These are phyloP conservation scores for Lasioglossum calceatum DNA, from an alignment of 2,888 invertebrate genomes.

Conservation along the genomic window DNA sequence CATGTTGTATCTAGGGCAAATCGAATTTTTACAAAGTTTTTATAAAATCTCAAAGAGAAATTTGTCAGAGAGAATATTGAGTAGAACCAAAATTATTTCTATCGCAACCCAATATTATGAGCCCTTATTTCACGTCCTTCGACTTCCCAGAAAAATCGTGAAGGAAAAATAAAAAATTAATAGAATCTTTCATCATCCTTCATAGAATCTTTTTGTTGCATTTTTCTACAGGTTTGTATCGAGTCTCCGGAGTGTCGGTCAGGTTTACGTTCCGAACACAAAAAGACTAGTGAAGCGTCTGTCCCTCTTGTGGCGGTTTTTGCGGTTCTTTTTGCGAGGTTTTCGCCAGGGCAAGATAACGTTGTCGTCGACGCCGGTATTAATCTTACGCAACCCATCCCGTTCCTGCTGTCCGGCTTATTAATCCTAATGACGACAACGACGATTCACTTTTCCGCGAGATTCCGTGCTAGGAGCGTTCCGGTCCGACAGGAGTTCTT, in stretches of 20 bases:
- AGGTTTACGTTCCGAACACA: conserved; percentile 9
- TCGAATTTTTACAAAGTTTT: no score
- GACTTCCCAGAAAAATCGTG: not conserved
- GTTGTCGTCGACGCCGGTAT: conserved; percentile 75
- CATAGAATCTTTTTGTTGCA: not conserved
- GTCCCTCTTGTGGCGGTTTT: conserved; percentile 33
- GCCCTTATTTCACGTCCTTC: not conserved
- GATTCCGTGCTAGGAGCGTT: conserved; percentile 63
- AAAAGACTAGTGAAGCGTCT: conserved; percentile 41
- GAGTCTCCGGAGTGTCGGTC: conserved; percentile 3
- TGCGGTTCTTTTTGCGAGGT: conserved; percentile 59
- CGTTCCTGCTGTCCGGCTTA: conserved; percentile 74
- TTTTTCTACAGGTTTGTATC: not conserved
- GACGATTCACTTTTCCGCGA: conserved; percentile 73
- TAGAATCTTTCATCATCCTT: not conserved
- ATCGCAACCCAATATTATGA: not conserved
- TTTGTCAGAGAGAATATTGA: not conserved
- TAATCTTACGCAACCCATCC: conserved; percentile 79
- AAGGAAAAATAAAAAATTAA: not conserved
- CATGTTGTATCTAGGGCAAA: no score
- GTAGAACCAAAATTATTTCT: not conserved
- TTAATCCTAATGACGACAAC: conserved; percentile 76
- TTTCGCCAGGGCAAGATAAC: conserved; percentile 68
- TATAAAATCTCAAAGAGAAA: no score
- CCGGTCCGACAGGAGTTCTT: conserved; percentile 12